These are phyloP conservation scores for Albula goreensis DNA, from an alignment of 2,113 vertebrate species.

Conservation along the genomic window DNA sequence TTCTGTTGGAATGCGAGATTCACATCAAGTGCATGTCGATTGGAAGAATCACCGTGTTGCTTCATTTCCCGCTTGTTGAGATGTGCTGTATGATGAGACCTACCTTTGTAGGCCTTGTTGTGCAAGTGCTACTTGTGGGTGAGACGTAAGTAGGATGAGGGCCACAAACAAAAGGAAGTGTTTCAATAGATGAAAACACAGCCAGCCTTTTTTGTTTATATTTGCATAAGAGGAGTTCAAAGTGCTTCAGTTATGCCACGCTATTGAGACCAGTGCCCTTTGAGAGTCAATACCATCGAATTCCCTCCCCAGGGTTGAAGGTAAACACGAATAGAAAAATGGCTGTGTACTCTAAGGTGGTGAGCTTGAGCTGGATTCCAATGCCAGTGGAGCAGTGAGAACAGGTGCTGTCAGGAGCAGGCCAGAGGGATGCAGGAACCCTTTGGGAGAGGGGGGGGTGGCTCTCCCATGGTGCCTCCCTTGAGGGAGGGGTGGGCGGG, in stretches of 20 bases:
- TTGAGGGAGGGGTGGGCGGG: conserved; percentile 33
- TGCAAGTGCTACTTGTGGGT: not conserved
- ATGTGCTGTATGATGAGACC: not conserved
- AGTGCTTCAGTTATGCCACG: conserved; percentile 45
- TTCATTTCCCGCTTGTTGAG: too few relatives aligned
- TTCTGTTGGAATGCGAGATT: too few relatives aligned
- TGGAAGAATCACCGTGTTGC: too few relatives aligned
- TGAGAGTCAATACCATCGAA: conserved; percentile 53
- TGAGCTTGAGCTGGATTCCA: conserved; percentile 56
- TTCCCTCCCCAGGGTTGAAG: conserved; percentile 55
- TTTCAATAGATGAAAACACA: not conserved
- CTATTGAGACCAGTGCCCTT: conserved; percentile 52
- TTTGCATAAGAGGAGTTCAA: conserved; percentile 59
- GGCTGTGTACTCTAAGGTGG: conserved; percentile 14
- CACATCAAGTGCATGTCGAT: too few relatives aligned
- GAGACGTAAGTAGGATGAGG: not conserved
- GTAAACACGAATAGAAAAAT: conserved; percentile 56
- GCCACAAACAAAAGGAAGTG: not conserved
- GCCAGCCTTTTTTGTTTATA: conserved; percentile 15
- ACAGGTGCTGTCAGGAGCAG: conserved; percentile 55
- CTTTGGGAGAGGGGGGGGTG: conserved; percentile 56
- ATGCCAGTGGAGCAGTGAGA: conserved; percentile 49
- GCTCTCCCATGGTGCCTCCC: conserved; percentile 33
- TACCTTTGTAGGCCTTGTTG: not conserved
- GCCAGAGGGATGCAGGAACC: conserved; percentile 38